These are phyloP conservation scores for Hirtodrosophila histrioides DNA, from an alignment of 2,888 invertebrate species.

Conservation along the genomic window DNA sequence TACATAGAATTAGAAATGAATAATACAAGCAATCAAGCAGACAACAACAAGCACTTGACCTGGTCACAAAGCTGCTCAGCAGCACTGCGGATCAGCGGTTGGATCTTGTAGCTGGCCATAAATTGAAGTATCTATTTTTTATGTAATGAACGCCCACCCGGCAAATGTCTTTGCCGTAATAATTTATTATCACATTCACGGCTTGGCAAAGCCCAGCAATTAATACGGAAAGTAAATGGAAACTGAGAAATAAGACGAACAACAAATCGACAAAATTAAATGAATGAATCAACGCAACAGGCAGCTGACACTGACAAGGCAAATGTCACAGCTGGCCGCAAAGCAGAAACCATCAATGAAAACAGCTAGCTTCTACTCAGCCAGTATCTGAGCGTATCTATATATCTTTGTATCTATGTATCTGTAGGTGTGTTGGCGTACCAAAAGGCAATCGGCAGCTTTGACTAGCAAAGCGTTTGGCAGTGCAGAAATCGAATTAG, in stretches of 20 bases:
- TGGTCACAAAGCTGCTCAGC: slow-evolving; percentile 30
- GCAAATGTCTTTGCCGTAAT: slow-evolving; percentile 68
- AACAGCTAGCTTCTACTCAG: slow-evolving; percentile 52
- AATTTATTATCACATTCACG: slow-evolving; percentile 79
- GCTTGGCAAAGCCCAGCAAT: slow-evolving; percentile 67
- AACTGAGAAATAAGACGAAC: slow-evolving; percentile 11
- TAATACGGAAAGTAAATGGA: slow-evolving; percentile 68
- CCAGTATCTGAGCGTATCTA: slow-evolving; percentile 35
- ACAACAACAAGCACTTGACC: slow-evolving; percentile 38
- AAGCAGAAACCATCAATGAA: slow-evolving; percentile 70
- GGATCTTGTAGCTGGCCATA: slow-evolving; percentile 30
- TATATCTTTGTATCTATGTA: slow-evolving; percentile 37
- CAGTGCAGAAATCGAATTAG: slow-evolving; percentile 78
- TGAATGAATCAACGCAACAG: slow-evolving; percentile 65
- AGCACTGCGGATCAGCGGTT: slow-evolving; percentile 9
- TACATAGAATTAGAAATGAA: slow-evolving; percentile 28
- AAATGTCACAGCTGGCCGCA: slow-evolving; percentile 25
- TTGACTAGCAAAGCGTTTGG: slow-evolving; percentile 76
- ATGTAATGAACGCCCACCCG: slow-evolving; percentile 65
- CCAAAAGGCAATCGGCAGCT: slow-evolving; percentile 72
- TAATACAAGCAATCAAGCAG: slow-evolving; percentile 10
- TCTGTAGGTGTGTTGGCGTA: slow-evolving; percentile 65
- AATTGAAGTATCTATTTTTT: slow-evolving; percentile 42
- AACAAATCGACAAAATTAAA: slow-evolving; percentile 54
- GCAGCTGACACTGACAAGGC: slow-evolving; percentile 47